Percentiles rank a stretch among this genome's conserved stretches.
phyloP scores from a whole-genome alignment of 2,888 invertebrate species.

The Desoria tigrina region DNA sequence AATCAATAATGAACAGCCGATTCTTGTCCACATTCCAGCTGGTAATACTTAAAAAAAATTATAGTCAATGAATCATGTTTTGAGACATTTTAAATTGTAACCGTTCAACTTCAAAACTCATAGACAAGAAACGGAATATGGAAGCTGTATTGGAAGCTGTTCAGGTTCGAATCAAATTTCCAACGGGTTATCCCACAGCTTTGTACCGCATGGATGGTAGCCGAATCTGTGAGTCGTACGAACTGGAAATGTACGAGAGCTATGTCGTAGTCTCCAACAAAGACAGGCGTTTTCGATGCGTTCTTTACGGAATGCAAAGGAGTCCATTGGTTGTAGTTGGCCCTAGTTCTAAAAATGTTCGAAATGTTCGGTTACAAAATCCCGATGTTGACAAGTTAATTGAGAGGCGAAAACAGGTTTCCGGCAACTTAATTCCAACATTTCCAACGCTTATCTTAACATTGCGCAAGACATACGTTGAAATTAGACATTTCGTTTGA shows the following conservation, averaged over 20 bases:
- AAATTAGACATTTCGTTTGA: no score
- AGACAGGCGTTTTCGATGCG: constrained; percentile 31
- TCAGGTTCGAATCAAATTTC: constrained; percentile 28
- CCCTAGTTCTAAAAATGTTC: constrained; percentile 29
- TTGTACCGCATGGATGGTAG: constrained; percentile 35
- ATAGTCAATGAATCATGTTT: background rate
- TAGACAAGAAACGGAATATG: constrained; percentile 38
- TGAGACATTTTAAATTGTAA: background rate
- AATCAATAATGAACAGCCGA: constrained; percentile 8
- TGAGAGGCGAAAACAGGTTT: no score
- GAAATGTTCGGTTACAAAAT: background rate
- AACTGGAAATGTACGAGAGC: constrained; percentile 36
- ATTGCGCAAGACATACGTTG: no score
- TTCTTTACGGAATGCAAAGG: constrained; percentile 24
- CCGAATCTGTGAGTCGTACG: constrained; percentile 25
- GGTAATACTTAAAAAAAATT: background rate
- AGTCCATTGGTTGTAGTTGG: constrained; percentile 37
- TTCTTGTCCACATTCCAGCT: constrained; percentile 33
- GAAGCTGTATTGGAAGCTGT: constrained; percentile 26
- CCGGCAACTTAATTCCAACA: no score
- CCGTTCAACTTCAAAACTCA: no score
- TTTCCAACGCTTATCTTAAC: no score
- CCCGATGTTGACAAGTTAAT: no score
- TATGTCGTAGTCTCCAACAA: constrained; percentile 37
- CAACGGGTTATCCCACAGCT: constrained; percentile 31